These are phyloP conservation scores for Melanostigma gelatinosum DNA, from an alignment of 2,113 vertebrate genomes.

Conservation along the genomic window DNA sequence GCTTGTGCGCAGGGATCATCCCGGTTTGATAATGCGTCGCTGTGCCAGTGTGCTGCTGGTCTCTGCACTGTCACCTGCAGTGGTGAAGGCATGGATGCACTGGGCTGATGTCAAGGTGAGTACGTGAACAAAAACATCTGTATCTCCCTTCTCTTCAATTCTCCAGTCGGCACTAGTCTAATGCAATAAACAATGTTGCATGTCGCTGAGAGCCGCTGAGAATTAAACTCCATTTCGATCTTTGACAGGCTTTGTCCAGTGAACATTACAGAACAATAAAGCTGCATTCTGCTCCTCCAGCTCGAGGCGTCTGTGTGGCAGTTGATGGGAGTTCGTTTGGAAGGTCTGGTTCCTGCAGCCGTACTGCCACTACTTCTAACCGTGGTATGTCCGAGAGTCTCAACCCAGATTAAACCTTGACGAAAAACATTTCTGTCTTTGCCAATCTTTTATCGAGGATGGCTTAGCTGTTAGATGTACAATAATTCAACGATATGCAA, in stretches of 20 bases:
- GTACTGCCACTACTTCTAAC: conserved; percentile 49
- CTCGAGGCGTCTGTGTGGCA: conserved; percentile 22
- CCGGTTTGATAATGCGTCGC: conserved; percentile 83
- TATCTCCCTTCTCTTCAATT: background rate
- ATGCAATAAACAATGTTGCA: background rate
- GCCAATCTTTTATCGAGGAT: too few species aligned
- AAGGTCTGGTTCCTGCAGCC: conserved; percentile 54
- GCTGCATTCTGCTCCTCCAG: conserved; percentile 2
- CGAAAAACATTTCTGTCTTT: background rate
- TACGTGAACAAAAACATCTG: conserved; percentile 1
- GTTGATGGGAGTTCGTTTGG: conserved; percentile 59
- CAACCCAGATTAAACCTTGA: conserved; percentile 22
- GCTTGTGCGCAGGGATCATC: conserved; percentile 77
- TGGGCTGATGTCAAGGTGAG: conserved; percentile 59
- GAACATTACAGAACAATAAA: conserved; percentile 7
- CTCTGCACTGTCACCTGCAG: conserved; percentile 82
- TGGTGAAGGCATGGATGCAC: conserved; percentile 79
- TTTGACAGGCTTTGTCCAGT: background rate
- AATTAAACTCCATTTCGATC: background rate
- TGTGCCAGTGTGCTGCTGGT: conserved; percentile 86
- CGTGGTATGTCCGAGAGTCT: conserved; percentile 48
- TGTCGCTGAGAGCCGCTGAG: background rate
- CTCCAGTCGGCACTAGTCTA: background rate
- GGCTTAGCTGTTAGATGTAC: background rate
- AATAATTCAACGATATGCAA: background rate